Percentiles rank a stretch among this genome's conserved stretches.
phyloP scores from a whole-genome alignment of 2,797 vertebrate species.

The Capromys pilorides region DNA sequence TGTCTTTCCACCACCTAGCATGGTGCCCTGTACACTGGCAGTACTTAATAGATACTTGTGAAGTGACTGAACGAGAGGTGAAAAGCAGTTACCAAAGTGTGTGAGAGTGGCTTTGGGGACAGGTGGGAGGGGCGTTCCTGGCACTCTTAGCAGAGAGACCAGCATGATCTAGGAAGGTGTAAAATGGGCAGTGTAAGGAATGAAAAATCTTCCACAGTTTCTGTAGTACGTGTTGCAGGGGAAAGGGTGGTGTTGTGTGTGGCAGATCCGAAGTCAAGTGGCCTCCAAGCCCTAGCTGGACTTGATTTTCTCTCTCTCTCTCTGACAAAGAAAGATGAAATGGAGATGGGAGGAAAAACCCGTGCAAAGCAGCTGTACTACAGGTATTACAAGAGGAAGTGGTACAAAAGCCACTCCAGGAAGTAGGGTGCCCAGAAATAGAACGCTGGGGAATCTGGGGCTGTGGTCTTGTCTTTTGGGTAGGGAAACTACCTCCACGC shows the following conservation, averaged over 20 bases:
- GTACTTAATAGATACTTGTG: neutral
- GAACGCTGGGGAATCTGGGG: neutral
- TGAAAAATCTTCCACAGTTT: slow-evolving; percentile 18
- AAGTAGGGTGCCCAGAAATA: neutral
- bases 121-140: neutral
- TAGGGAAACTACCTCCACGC: neutral
- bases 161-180: neutral
- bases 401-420: neutral
- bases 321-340: neutral
- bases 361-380: neutral
- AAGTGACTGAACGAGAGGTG: neutral
- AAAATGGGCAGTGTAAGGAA: neutral
- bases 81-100: neutral
- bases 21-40: neutral
- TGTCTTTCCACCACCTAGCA: neutral
- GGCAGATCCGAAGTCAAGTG: neutral
- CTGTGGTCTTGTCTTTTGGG: neutral
- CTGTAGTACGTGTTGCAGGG: neutral
- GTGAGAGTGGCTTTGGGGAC: neutral
- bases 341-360: neutral
- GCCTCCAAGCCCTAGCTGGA: neutral
- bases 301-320: neutral
- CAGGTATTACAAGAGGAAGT: neutral
- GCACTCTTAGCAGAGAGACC: neutral
- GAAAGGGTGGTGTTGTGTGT: neutral